Percentiles rank a stretch among this genome's conserved stretches.
Conservation (phyloP, 2,797 vertebrate species). For the Toxotes lorentzi region DNA sequence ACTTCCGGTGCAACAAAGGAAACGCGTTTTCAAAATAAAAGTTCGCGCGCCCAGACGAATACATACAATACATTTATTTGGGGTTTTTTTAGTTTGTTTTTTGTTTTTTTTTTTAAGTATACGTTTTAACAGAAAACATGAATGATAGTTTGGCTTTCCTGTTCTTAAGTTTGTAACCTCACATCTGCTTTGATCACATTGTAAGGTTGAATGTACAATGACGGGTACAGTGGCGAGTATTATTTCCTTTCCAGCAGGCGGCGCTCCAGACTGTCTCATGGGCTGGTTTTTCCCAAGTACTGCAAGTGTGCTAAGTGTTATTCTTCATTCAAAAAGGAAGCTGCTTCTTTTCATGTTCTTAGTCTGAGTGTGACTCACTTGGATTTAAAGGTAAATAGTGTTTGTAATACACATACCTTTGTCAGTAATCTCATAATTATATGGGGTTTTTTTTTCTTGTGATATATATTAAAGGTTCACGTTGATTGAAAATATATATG, state of each 20-base stretch:
- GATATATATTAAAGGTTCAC: neutral
- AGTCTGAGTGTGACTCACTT: neutral
- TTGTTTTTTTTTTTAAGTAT: too few species aligned
- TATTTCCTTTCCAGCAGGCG: constrained; percentile 26
- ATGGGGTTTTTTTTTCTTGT: too few species aligned
- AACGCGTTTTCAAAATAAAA: constrained; percentile 58
- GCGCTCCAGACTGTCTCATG: neutral
- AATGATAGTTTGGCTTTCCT: neutral
- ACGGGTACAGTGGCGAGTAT: neutral
- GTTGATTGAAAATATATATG: neutral
- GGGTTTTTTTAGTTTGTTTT: too few species aligned
- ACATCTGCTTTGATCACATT: neutral
- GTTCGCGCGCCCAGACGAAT: rapidly evolving
- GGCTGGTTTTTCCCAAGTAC: neutral
- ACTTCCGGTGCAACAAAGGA: constrained; percentile 69
- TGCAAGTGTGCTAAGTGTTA: neutral
- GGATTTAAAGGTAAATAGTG: neutral
- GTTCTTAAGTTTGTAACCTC: neutral
- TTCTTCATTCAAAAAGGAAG: neutral
- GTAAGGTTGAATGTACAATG: neutral
- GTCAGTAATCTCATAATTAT: neutral
- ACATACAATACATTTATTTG: too few species aligned
- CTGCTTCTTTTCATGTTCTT: neutral
- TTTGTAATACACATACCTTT: neutral
- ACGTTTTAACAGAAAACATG: neutral